phyloP scores from a whole-genome alignment of 2,888 invertebrate species.

The Eumacrocentrus americanus region DNA sequence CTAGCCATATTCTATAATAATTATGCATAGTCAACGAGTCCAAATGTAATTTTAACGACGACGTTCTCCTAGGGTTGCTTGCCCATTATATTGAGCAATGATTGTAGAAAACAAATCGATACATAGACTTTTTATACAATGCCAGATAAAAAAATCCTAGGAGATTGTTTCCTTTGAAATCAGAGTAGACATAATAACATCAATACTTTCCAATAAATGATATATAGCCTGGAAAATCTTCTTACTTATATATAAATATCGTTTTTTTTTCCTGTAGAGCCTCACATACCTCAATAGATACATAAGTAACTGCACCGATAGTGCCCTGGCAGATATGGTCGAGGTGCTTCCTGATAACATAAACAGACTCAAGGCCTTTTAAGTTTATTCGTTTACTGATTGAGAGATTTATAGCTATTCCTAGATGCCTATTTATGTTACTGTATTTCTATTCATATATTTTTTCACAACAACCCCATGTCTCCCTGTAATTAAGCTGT shows the following conservation, averaged over 20 bases:
- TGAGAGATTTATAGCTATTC: no score
- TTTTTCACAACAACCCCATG: no score
- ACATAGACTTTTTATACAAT: conserved; percentile 23
- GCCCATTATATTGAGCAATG: neutral
- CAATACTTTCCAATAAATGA: conserved; percentile 23
- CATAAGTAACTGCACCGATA: no score
- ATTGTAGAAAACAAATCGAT: neutral
- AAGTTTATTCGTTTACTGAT: no score
- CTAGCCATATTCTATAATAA: neutral
- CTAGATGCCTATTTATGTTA: no score
- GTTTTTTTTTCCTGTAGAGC: neutral
- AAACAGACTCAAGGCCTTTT: no score
- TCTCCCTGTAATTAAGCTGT: no score
- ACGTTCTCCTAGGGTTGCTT: neutral
- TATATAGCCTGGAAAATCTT: conserved; percentile 6
- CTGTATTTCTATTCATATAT: no score
- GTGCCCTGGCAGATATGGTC: no score
- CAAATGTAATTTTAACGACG: neutral
- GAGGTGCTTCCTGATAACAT: no score
- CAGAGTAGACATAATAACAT: neutral
- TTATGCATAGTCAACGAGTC: conserved; percentile 4
- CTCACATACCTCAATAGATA: no score
- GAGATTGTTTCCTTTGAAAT: conserved; percentile 1
- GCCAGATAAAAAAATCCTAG: conserved; percentile 12
- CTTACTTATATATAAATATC: neutral